Base-by-base conservation (phyloP, 2,888 invertebrate genomes). In the Phyllotreta striolata region DNA sequence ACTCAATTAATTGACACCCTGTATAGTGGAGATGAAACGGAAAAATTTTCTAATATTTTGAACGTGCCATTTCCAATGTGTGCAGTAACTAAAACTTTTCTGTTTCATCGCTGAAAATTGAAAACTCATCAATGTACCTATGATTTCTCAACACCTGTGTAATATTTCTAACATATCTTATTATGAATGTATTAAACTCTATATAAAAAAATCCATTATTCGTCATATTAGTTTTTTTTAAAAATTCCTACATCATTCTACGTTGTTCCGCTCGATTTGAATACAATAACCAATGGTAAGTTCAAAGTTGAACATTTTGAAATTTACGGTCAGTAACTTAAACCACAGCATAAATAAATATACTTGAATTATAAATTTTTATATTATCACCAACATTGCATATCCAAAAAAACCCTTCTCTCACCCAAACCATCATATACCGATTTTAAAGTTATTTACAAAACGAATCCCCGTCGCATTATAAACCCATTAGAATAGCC, bases 81-180 rank as follows among this genome's bases (percentile, higher is more conserved):
- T 6, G 10, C 10, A 6, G 7, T 13, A 44, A 9, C 5, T 52
- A 35, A 52, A 34, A 40, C 47, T 49, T 49, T 38, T 37, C 60
- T 43, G 60, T 43, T 60, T 60, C 46, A 52, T 14, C 13, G 35
- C 24, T n/a, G n/a, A n/a, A n/a, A n/a, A n/a, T n/a, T n/a, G n/a
- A n/a, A n/a, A n/a, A n/a, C n/a, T 34, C 37, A 56, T 52, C 63
- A 55, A 55, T 61, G 63, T 69, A 49, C 35, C 35, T 49, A 66
- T 66, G 64, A 65, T 65, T 60, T 63, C 37, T 63, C 62, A 66
- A 44, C 41, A 68, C 24, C 24, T 24, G 24, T 66, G 58, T 69
- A 67, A 66, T 62, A 65, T 63, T 24, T 66, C 67, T 73, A 73
- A 73, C 73, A 73, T 73, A 73, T 73, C 73, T 68, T 69, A n/a